phyloP scores from a whole-genome alignment of 2,113 vertebrate species.

The Sclerurus mexicanus region DNA sequence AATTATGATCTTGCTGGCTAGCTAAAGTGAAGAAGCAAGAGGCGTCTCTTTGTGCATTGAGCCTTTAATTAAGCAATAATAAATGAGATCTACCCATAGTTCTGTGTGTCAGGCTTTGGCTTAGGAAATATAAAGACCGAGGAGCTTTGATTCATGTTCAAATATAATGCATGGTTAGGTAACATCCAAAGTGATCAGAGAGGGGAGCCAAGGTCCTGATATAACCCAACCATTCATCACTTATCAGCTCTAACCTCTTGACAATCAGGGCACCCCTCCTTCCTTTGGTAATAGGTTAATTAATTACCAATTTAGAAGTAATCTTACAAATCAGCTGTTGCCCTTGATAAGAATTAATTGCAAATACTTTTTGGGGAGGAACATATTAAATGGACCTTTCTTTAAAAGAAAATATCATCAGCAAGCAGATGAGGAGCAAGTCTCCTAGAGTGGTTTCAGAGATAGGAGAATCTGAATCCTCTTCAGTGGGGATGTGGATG shows the following conservation, averaged over 20 bases:
- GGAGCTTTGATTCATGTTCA: conserved; percentile 55
- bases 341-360: conserved; percentile 65
- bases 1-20: conserved; percentile 55
- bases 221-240: conserved; percentile 36
- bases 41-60: conserved; percentile 57
- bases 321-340: conserved; percentile 67
- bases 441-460: not conserved
- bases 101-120: conserved; percentile 24
- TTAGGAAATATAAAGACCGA: conserved; percentile 48
- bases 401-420: conserved; percentile 51
- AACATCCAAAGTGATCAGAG: conserved; percentile 57
- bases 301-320: conserved; percentile 65
- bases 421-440: conserved; percentile 13
- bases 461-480: conserved; percentile 34
- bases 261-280: conserved; percentile 39
- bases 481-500: not conserved
- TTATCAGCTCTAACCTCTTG: conserved; percentile 48
- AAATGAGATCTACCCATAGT: conserved; percentile 66
- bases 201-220: conserved; percentile 50
- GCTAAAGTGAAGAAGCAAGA: conserved; percentile 48
- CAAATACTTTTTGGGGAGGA: conserved; percentile 53
- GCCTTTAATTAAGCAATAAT: conserved; percentile 71
- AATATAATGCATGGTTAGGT: conserved; percentile 67
- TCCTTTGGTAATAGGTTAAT: conserved; percentile 61
- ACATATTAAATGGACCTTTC: conserved; percentile 54